Base-by-base conservation (phyloP, 1,140 invertebrate species). In the Parapsyche elsis region DNA sequence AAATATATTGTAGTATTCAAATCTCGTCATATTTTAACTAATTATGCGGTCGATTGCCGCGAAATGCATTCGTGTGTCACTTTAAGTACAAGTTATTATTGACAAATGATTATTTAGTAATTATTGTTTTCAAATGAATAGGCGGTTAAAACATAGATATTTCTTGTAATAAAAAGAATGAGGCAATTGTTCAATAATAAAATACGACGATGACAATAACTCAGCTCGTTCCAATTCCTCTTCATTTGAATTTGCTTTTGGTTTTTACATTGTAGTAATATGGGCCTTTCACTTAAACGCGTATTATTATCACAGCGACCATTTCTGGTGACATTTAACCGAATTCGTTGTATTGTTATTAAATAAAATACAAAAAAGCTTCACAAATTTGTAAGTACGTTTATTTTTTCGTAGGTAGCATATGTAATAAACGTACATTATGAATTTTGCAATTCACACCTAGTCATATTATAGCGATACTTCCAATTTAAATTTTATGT, bases 221-320 rank as follows among this genome's bases (percentile, higher is more conserved):
- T 67, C 64, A 67, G 26, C 10, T 67, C 64, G 64, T 67, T 67
- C 64, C 24, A 67, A 67, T 67, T 67, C 64, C 24, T 67, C 64
- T 67, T 67, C 64, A 67, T 67, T 67, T 67, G 21, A 21, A 67
- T 67, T 30, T 24, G 23, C 64, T 26, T 67, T 53, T 53, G 49
- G 10, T 53, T 53, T 23, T 12, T 67, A 67, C 64, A 67, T 23
- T 67, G 21, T 30, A 10, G 23, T 53, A 12, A 16, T 12, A 12
- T 12, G 21, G 21, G 24, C 64, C 64, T 67, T 67, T 67, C 64
- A 24, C 64, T 23, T 26, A 67, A 67, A 67, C 14, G 21, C 64
- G 24, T 23, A 67, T 23, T 67, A 67, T 67, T 67, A 67, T 67
- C 64, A 67, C 26, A 67, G 12, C 24, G 64, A 7, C 64, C 19